Conservation (phyloP, 2,888 invertebrate genomes). For the Tribolium freemani region DNA sequence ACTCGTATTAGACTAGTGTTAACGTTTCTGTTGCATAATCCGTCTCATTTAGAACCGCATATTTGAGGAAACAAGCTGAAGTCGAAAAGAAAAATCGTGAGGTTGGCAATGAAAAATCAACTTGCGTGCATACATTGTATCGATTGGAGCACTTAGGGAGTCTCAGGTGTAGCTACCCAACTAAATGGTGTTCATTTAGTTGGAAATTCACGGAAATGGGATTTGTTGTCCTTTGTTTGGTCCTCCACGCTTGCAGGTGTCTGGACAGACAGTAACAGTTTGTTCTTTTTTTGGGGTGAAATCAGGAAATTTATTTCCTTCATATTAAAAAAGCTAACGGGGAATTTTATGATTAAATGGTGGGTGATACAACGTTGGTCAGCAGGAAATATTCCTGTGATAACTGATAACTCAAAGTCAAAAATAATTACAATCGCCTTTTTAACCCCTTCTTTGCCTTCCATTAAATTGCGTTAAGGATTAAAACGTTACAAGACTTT, state of each 20-base stretch:
- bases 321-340: background rate
- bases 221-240: conserved; percentile 8
- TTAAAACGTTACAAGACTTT: conserved; percentile 9
- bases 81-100: background rate
- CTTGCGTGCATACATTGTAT: conserved; percentile 33
- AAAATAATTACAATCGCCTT: background rate
- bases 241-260: conserved; percentile 14
- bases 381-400: no score
- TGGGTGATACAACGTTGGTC: background rate
- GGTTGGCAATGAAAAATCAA: conserved; percentile 15
- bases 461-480: background rate
- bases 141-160: conserved; percentile 31
- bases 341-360: background rate
- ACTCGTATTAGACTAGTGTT: conserved; percentile 18
- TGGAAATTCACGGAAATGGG: conserved; percentile 19
- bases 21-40: conserved; percentile 17
- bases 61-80: background rate
- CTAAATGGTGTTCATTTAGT: conserved; percentile 26
- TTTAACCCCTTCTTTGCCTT: background rate
- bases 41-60: background rate
- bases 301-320: conserved; percentile 15
- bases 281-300: conserved; percentile 8
- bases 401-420: background rate
- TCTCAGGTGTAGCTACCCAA: conserved; percentile 36
- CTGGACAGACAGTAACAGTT: conserved; percentile 26